Conservation (phyloP, 2,888 invertebrate genomes). For the Plebejus argus region DNA sequence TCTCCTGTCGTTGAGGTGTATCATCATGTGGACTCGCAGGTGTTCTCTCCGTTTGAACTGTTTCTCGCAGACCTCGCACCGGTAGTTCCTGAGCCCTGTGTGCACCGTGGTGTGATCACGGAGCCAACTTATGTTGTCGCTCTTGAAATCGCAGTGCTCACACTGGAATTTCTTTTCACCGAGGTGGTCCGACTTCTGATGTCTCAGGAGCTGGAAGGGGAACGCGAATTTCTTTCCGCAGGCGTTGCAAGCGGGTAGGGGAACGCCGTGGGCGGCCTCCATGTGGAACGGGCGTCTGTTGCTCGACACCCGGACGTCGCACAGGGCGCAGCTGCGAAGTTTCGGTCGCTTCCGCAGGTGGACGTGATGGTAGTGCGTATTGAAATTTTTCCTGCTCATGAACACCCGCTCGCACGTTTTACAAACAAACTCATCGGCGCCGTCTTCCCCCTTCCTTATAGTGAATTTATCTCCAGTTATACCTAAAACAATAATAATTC, state of each 20-base stretch:
- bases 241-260: slow-evolving; percentile 58
- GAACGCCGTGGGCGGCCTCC: slow-evolving; percentile 57
- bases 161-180: slow-evolving; percentile 63
- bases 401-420: neutral
- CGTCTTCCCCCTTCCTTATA: neutral
- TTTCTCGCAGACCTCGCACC: slow-evolving; percentile 55
- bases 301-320: slow-evolving; percentile 52
- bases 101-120: slow-evolving; percentile 52
- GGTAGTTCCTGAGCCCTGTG: slow-evolving; percentile 52
- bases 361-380: neutral
- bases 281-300: slow-evolving; percentile 54
- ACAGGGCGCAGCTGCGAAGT: slow-evolving; percentile 54
- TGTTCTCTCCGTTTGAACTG: slow-evolving; percentile 50
- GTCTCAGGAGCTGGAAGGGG: slow-evolving; percentile 53
- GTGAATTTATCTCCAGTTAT: slow-evolving; percentile 8
- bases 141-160: slow-evolving; percentile 70
- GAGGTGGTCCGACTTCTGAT: slow-evolving; percentile 60
- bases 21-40: slow-evolving; percentile 47
- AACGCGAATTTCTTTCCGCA: slow-evolving; percentile 59
- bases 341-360: slow-evolving; percentile 34
- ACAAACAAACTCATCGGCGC: slow-evolving; percentile 7
- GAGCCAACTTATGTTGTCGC: slow-evolving; percentile 52
- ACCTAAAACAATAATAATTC: slow-evolving; percentile 20
- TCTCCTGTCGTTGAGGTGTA: slow-evolving; percentile 51
- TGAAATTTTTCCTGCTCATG: neutral